Evolutionary conservation across 2,888 invertebrate species (phyloP).

Genomic region (Neoaliturus tenellus): DNA sequence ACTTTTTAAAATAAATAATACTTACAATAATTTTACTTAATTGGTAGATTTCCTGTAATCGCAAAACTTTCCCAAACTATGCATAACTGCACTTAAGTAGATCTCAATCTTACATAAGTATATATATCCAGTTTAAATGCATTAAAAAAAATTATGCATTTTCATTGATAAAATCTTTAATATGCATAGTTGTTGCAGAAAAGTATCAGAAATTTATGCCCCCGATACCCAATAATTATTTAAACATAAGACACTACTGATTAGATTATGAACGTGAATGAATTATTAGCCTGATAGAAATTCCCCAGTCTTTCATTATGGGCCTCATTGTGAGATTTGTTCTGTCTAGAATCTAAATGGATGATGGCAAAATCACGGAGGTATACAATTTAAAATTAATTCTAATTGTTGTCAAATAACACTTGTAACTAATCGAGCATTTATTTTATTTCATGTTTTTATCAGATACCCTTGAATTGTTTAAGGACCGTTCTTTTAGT

Average conservation of each 20-base stretch:
- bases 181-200: neutral
- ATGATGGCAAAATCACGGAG: constrained; percentile 8
- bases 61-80: too few species aligned
- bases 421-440: too few species aligned
- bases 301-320: constrained; percentile 24
- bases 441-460: too few species aligned
- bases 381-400: neutral
- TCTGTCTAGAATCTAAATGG: neutral
- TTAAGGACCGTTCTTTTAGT: too few species aligned
- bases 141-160: neutral
- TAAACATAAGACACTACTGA: neutral
- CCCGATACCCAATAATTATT: neutral
- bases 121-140: too few species aligned
- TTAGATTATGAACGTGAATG: neutral
- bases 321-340: neutral
- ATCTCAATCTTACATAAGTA: too few species aligned
- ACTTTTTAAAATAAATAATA: too few species aligned
- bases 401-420: too few species aligned
- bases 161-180: neutral
- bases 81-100: too few species aligned
- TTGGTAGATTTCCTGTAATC: too few species aligned
- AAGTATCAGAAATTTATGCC: neutral
- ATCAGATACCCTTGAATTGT: too few species aligned
- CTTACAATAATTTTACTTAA: too few species aligned
- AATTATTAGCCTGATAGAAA: neutral